phyloP scores from a whole-genome alignment of 2,113 vertebrate species.

The Diadophis punctatus region DNA sequence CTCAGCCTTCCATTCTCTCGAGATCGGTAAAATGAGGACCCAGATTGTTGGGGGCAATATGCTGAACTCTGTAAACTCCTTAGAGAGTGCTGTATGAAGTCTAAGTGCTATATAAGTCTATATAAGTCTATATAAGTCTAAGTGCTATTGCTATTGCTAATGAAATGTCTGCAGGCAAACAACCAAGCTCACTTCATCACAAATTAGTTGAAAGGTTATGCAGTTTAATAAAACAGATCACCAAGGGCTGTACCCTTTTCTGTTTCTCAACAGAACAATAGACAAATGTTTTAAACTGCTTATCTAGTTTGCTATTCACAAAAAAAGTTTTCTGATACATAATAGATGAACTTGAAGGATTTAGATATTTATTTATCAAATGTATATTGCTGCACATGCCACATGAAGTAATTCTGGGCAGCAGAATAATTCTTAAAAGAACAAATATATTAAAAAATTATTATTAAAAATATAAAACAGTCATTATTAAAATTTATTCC shows the following conservation, averaged over 20 bases:
- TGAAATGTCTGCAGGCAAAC: neutral
- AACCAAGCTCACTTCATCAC: neutral
- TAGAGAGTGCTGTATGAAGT: too few relatives aligned
- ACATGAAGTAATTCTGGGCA: neutral
- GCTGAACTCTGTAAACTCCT: too few relatives aligned
- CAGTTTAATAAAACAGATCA: neutral
- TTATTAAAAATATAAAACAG: too few relatives aligned
- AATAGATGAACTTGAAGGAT: neutral
- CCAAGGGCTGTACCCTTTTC: neutral
- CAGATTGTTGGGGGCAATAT: too few relatives aligned
- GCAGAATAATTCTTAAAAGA: neutral
- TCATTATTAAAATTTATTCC: too few relatives aligned
- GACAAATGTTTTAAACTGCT: neutral
- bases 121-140: too few relatives aligned
- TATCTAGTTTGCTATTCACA: neutral
- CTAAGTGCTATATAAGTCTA: too few relatives aligned
- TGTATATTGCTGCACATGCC: neutral
- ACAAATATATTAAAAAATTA: too few relatives aligned
- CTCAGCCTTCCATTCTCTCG: too few relatives aligned
- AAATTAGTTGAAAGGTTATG: too few relatives aligned
- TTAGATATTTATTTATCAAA: neutral
- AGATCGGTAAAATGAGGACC: too few relatives aligned
- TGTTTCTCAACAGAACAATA: neutral
- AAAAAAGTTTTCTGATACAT: neutral
- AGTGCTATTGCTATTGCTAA: too few relatives aligned